phyloP scores from a whole-genome alignment of 1,140 invertebrate species.

The Chironomus striatipennis region DNA sequence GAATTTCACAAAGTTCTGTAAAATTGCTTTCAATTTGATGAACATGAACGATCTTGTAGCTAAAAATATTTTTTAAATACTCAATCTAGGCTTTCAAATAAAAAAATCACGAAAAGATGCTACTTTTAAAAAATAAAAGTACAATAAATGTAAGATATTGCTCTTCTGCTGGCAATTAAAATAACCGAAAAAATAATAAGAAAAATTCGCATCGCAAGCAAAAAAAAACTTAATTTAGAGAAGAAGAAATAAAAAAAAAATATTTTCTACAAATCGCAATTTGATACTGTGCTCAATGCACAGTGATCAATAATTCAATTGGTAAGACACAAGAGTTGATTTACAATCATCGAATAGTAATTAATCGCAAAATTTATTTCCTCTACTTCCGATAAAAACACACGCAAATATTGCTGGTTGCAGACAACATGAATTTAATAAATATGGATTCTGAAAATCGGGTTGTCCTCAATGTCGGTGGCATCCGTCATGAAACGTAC shows the following conservation, averaged over 20 bases:
- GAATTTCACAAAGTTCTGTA: too few species aligned
- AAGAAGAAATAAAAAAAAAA: background rate
- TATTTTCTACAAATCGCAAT: background rate
- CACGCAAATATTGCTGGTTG: too few species aligned
- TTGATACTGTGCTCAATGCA: background rate
- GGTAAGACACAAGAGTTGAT: background rate
- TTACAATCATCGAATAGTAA: background rate
- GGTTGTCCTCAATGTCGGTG: conserved; percentile 96
- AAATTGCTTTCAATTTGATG: too few species aligned
- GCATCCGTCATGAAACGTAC: conserved; percentile 94
- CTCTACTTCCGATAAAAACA: background rate
- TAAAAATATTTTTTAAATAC: too few species aligned
- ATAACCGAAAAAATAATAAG: background rate
- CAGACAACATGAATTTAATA: conserved; percentile 57
- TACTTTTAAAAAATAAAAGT: background rate
- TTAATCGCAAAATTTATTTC: background rate
- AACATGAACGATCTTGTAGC: too few species aligned
- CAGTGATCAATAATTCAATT: background rate
- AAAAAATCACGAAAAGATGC: background rate
- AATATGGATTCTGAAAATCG: conserved; percentile 93
- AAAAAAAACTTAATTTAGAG: background rate
- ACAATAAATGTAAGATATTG: conserved; percentile 8
- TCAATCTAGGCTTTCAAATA: too few species aligned
- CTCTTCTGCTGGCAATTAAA: background rate
- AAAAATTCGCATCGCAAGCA: background rate